Conservation (phyloP, 2,797 vertebrate genomes). For the Macrochelys suwanniensis region DNA sequence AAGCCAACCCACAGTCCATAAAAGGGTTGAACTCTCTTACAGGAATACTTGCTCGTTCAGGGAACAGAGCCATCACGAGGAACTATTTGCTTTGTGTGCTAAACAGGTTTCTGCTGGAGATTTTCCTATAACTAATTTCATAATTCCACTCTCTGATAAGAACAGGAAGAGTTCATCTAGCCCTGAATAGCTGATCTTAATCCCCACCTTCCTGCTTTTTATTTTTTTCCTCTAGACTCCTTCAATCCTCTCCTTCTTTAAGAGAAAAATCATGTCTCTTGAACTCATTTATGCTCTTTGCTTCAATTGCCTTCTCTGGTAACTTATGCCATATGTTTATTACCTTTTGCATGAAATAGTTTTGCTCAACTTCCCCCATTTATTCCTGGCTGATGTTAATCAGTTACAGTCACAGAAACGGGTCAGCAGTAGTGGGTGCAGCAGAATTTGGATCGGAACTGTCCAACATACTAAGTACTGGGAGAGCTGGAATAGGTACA, state of each 20-base stretch:
- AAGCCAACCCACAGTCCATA: neutral
- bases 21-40: neutral
- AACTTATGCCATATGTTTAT: conserved; percentile 69
- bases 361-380: conserved; percentile 45
- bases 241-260: neutral
- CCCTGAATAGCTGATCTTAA: neutral
- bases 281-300: conserved; percentile 60
- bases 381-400: conserved; percentile 25
- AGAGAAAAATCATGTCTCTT: neutral
- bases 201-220: conserved; percentile 30
- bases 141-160: neutral
- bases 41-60: neutral
- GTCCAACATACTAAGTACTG: neutral
- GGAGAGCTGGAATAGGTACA: neutral
- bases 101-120: neutral
- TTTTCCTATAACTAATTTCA: conserved; percentile 56
- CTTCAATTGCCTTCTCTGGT: neutral
- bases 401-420: conserved; percentile 41
- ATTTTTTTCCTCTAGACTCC: no score
- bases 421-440: neutral
- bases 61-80: fast-evolving
- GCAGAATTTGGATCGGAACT: neutral
- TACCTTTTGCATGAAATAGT: neutral
- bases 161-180: conserved; percentile 5
- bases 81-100: neutral